Percentiles rank a stretch among this genome's conserved stretches.
Conservation (phyloP, 2,888 invertebrate genomes). For the Ctenicera cuprea region DNA sequence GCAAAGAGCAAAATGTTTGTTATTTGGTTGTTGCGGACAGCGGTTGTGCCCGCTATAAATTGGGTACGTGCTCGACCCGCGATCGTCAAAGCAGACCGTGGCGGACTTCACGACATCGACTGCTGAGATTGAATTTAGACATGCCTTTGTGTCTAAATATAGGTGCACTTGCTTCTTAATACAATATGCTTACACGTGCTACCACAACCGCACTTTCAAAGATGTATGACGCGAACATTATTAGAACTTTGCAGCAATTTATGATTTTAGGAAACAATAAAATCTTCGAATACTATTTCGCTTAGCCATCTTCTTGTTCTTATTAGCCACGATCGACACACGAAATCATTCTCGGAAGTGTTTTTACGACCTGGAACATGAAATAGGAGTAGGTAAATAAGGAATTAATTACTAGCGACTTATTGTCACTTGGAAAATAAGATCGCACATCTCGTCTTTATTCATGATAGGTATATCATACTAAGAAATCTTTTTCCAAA, state of each 20-base stretch:
- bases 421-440: too few relatives aligned
- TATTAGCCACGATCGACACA: too few relatives aligned
- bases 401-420: too few relatives aligned
- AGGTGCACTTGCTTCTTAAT: slow-evolving; percentile 53
- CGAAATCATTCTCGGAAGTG: too few relatives aligned
- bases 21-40: slow-evolving; percentile 55
- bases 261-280: not conserved
- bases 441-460: too few relatives aligned
- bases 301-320: too few relatives aligned
- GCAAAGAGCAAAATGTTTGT: slow-evolving; percentile 47
- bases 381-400: too few relatives aligned
- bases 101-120: slow-evolving; percentile 58
- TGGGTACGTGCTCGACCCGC: slow-evolving; percentile 62
- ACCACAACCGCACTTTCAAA: slow-evolving; percentile 29
- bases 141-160: slow-evolving; percentile 64
- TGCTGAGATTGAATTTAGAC: slow-evolving; percentile 61
- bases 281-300: not conserved
- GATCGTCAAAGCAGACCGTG: slow-evolving; percentile 61
- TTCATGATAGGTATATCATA: too few relatives aligned
- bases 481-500: too few relatives aligned
- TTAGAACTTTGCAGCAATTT: not conserved
- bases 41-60: slow-evolving; percentile 60
- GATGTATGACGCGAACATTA: slow-evolving; percentile 1
- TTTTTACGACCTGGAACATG: too few relatives aligned
- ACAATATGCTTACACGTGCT: slow-evolving; percentile 48